Conservation (phyloP, 2,797 vertebrate species). For the Silurus aristotelis region DNA sequence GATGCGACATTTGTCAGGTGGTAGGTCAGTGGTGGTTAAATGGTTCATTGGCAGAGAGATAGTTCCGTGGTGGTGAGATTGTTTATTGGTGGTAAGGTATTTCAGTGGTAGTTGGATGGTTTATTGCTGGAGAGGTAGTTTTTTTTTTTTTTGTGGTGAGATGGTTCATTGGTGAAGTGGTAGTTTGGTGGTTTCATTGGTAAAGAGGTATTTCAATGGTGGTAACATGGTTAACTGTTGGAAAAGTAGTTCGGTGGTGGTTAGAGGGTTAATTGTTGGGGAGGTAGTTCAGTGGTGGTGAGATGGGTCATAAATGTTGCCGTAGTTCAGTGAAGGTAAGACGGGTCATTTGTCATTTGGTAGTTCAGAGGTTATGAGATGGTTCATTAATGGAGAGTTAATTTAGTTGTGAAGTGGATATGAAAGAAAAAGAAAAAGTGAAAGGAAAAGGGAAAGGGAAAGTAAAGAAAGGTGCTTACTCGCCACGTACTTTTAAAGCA, state of each 20-base stretch:
- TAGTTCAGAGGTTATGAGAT: background rate
- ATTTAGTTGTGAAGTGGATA: too few species aligned
- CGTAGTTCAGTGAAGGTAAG: too few species aligned
- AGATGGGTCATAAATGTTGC: too few species aligned
- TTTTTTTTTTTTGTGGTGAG: background rate
- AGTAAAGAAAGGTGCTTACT: too few species aligned
- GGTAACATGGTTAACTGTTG: background rate
- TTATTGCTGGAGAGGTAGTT: background rate
- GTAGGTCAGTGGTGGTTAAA: background rate
- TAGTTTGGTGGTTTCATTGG: background rate
- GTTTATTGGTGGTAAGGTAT: background rate
- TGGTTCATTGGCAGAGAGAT: background rate
- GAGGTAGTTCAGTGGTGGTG: too few species aligned
- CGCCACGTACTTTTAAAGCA: too few species aligned
- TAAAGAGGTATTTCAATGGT: background rate
- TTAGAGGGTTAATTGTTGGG: background rate
- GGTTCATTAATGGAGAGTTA: background rate
- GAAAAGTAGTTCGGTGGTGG: background rate
- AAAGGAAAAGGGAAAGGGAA: too few species aligned
- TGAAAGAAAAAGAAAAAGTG: too few species aligned
- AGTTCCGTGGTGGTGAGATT: background rate
- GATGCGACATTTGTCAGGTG: background rate
- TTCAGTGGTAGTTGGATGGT: background rate
- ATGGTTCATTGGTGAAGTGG: background rate
- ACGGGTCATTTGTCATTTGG: background rate